Percentiles rank a stretch among this genome's conserved stretches.
Evolutionary conservation across 2,888 invertebrate genomes (phyloP).

Genomic region (Eudemis profundana): DNA sequence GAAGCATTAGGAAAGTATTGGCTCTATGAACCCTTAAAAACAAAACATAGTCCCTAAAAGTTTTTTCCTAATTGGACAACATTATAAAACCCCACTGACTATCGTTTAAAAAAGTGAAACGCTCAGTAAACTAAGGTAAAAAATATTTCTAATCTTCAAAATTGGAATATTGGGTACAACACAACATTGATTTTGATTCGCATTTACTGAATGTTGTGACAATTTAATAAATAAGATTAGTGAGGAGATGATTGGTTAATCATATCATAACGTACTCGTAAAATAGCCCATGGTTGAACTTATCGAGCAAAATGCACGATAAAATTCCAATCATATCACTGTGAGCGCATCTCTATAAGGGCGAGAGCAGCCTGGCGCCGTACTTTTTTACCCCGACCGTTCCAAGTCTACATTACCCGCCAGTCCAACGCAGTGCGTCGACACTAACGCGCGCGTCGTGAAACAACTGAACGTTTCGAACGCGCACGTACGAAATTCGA

Average conservation of each 20-base stretch:
- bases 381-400: conserved; percentile 78
- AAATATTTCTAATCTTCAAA: too few species aligned
- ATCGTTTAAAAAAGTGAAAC: not conserved
- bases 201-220: too few species aligned
- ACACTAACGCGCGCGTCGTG: conserved; percentile 45
- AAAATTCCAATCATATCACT: conserved; percentile 61
- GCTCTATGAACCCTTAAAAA: not conserved
- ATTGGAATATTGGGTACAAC: too few species aligned
- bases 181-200: too few species aligned
- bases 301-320: conserved; percentile 55
- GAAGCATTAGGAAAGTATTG: not conserved
- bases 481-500: conserved; percentile 48
- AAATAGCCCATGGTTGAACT: not conserved
- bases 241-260: too few species aligned
- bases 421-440: conserved; percentile 70
- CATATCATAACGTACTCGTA: too few species aligned
- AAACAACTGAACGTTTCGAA: conserved; percentile 21
- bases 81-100: conserved; percentile 2
- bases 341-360: conserved; percentile 77
- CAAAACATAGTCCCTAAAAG: conserved; percentile 4
- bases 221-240: not conserved
- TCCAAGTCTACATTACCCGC: conserved; percentile 68
- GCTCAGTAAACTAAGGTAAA: not conserved
- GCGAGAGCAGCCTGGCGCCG: conserved; percentile 81
- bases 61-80: not conserved